phyloP scores from a whole-genome alignment of 2,113 vertebrate species.

The Amphilophus citrinellus region DNA sequence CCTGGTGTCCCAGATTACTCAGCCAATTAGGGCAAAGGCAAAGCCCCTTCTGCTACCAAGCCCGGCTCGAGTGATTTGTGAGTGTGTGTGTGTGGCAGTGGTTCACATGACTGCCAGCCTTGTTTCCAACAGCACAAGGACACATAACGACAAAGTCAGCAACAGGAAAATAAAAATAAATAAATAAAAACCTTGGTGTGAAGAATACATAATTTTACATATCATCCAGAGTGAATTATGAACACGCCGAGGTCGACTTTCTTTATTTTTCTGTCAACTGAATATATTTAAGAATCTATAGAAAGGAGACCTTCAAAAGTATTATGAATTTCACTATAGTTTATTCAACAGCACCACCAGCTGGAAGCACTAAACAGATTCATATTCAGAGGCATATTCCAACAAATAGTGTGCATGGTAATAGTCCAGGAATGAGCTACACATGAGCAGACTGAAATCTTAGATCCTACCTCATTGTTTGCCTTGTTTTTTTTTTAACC shows the following conservation, averaged over 20 bases:
- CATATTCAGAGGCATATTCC: not conserved
- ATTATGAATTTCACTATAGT: constrained; percentile 30
- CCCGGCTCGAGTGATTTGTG: constrained; percentile 10
- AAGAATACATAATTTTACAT: constrained; percentile 3
- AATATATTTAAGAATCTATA: constrained; percentile 16
- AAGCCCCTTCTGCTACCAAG: constrained; percentile 64
- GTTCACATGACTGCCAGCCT: constrained; percentile 5
- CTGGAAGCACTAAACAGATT: constrained; percentile 42
- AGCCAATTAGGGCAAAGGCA: constrained; percentile 71
- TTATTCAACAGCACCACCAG: constrained; percentile 62
- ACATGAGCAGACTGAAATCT: constrained; percentile 6
- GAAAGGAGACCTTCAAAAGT: constrained; percentile 32
- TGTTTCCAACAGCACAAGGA: constrained; percentile 28
- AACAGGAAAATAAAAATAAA: not conserved
- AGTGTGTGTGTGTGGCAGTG: not conserved
- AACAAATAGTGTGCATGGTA: not conserved
- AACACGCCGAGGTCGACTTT: constrained; percentile 7
- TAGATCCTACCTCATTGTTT: not conserved
- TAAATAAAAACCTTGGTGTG: not conserved
- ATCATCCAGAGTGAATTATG: not conserved
- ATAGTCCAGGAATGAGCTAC: not conserved
- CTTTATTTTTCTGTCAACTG: constrained; percentile 24
- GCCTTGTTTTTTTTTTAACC: not conserved
- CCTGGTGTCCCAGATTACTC: constrained; percentile 72
- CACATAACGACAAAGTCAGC: not conserved